A percentile compares a stretch with the other conserved stretches of the same genome.
These are phyloP conservation scores for Mesoclemmys tuberculata DNA, from an alignment of 2,113 vertebrate genomes.

Conservation along the genomic window DNA sequence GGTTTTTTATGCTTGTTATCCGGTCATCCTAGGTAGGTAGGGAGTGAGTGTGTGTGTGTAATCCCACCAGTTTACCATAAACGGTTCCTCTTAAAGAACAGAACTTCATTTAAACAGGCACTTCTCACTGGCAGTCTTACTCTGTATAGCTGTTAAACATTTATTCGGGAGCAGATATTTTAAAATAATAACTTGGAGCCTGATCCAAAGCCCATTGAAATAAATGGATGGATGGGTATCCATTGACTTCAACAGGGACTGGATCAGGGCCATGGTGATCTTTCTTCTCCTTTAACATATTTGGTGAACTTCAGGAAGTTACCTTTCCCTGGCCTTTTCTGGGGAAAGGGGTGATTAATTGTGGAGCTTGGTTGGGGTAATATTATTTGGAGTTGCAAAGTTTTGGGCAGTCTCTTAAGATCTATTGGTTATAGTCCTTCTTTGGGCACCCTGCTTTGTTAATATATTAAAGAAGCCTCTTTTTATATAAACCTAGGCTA, in stretches of 20 bases:
- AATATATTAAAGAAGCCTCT: neutral
- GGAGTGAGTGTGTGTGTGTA: neutral
- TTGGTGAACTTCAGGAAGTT: neutral
- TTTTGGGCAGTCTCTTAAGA: neutral
- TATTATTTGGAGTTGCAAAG: neutral
- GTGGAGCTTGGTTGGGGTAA: neutral
- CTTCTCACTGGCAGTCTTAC: neutral
- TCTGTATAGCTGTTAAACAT: neutral
- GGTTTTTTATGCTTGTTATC: too few relatives aligned
- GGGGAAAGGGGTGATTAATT: neutral
- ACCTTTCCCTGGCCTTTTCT: neutral
- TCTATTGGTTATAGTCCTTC: neutral
- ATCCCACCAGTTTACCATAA: neutral
- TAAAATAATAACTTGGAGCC: neutral
- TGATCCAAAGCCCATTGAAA: neutral
- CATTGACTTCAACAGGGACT: neutral
- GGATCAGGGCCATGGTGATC: too few relatives aligned
- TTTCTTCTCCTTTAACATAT: neutral
- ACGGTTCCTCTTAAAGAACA: neutral
- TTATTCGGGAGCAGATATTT: neutral
- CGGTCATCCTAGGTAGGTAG: too few relatives aligned
- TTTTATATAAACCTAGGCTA: neutral
- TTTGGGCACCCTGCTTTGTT: neutral
- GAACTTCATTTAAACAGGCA: neutral
- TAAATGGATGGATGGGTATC: neutral